These are phyloP conservation scores for Argyrosomus japonicus DNA, from an alignment of 2,113 vertebrate genomes.

Conservation along the genomic window DNA sequence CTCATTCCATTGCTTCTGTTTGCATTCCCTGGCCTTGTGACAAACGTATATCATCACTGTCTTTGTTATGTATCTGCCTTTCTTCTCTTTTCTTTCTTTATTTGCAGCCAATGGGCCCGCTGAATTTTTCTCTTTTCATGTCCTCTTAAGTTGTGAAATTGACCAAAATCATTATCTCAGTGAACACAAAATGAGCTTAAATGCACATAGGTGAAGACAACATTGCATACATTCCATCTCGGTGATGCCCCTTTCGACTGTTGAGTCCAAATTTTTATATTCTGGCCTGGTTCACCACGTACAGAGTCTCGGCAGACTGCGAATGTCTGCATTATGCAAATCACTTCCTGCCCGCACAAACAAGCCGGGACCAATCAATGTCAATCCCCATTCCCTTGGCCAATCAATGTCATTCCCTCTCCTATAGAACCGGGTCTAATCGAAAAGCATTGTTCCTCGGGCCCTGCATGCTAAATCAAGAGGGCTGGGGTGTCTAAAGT, in stretches of 20 bases:
- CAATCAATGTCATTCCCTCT: conserved; percentile 83
- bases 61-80: neutral
- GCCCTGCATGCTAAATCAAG: conserved; percentile 68
- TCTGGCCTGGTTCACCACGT: conserved; percentile 54
- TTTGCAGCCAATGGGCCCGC: neutral
- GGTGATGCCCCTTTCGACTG: conserved; percentile 24
- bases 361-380: conserved; percentile 83
- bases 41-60: neutral
- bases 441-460: conserved; percentile 71
- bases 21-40: conserved; percentile 1
- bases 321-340: conserved; percentile 82
- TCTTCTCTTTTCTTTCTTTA: neutral
- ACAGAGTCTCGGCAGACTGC: conserved; percentile 70
- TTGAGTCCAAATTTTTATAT: conserved; percentile 65
- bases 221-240: conserved; percentile 28
- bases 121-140: conserved; percentile 10
- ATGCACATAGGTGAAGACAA: conserved; percentile 12
- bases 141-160: conserved; percentile 14
- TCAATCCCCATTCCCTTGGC: conserved; percentile 79
- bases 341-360: conserved; percentile 78
- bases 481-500: conserved; percentile 31
- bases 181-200: neutral
- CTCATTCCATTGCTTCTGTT: neutral
- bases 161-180: conserved; percentile 12
- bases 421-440: conserved; percentile 70